Base-by-base conservation (phyloP, 2,113 vertebrate genomes). In the Chrysochloris asiatica region DNA sequence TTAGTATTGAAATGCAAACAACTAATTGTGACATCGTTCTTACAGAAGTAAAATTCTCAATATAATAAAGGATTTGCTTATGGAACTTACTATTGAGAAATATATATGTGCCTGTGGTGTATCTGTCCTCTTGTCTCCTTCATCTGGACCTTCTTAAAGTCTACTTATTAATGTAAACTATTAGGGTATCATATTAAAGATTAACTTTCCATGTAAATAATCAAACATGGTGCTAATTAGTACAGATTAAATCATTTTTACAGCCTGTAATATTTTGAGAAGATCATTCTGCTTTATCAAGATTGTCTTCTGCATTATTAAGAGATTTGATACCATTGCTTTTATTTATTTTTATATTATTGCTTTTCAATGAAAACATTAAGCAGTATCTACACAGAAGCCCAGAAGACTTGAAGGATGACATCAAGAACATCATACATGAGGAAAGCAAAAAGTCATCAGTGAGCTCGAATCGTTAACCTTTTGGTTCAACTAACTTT, bases 1-100 rank as follows among this genome's bases (percentile, higher is more conserved):
- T 92, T 86, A 63, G 33, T 78, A 85, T 50, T 63, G n/a, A 90
- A 91, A 86, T 50, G 16, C 92, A 92, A 86, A 65, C 48, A 93
- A 79, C 77, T 84, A 91, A 76, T 41, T 79, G 2, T 67, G 50
- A 1, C 14, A 56, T 78, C 17, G 85, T 90, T 92, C 11, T 22
- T 17, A 63, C 19, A 67, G 6, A 63, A 80, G n/a, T 69, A 48
- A 81, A 79, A 89, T 72, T 61, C 16, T 72, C 24, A 36, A 6
- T 43, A 50, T 80, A 73, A 6, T 61, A n/a, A 81, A 24, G 28
- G 12, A 26, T 75, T 93, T 80, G 33, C 43, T 93, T 54, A 89
- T 50, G 16, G 33, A 65, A 61, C 2, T 52, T 61, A 50, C 36
- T 52, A 36, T 59, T 93, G 50, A 91, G 93, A 88, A 92, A 75